These are phyloP conservation scores for Athripsodes cinereus DNA, from an alignment of 2,888 invertebrate genomes.

Conservation along the genomic window DNA sequence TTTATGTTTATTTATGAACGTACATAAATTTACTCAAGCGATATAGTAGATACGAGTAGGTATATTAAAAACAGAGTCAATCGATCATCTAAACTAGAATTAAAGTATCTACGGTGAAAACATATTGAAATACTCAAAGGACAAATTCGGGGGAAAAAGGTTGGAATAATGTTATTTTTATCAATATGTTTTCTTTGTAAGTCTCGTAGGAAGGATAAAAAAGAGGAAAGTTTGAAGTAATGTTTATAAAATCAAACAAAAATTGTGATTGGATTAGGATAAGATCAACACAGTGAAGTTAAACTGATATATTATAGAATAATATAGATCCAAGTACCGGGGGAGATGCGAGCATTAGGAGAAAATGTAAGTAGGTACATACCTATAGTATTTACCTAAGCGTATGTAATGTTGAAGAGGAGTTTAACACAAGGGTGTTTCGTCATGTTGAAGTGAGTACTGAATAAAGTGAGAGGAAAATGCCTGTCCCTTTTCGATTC, in stretches of 20 bases:
- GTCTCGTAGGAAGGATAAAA: conserved; percentile 15
- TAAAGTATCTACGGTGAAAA: too few species aligned
- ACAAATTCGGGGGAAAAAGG: too few species aligned
- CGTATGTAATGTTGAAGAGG: conserved; percentile 2
- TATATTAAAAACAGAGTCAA: too few species aligned
- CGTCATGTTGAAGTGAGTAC: not conserved
- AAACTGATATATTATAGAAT: conserved; percentile 14
- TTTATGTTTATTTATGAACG: too few species aligned
- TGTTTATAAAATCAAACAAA: conserved; percentile 27
- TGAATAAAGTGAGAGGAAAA: not conserved
- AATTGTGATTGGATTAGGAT: conserved; percentile 27
- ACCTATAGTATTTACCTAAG: not conserved
- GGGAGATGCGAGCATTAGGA: conserved; percentile 12
- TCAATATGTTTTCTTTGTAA: conserved; percentile 10
- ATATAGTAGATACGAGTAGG: too few species aligned
- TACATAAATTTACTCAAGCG: too few species aligned
- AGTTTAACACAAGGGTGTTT: conserved; percentile 1
- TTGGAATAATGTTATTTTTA: conserved; percentile 4
- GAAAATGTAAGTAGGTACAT: not conserved
- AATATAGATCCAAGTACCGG: conserved; percentile 6
- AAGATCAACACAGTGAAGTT: conserved; percentile 21
- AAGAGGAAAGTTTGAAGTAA: conserved; percentile 20
- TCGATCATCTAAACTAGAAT: too few species aligned
- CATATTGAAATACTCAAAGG: too few species aligned
- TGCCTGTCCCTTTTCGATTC: not conserved